Percentiles rank a stretch among this genome's conserved stretches.
Evolutionary conservation across 2,113 vertebrate genomes (phyloP).

Genomic region (Gnathonemus longibarbis): DNA sequence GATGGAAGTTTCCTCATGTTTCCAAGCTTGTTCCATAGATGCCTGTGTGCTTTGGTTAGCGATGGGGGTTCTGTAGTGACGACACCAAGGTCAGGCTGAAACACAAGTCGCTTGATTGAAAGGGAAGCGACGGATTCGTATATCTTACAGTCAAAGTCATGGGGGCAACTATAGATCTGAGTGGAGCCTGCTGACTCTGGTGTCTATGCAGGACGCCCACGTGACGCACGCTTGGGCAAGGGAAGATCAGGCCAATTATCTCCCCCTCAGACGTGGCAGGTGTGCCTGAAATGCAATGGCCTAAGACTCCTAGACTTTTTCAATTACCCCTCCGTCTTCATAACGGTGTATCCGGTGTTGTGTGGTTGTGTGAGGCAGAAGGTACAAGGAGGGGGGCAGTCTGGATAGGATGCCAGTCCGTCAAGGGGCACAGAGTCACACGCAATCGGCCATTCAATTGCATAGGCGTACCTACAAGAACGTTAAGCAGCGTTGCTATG

Average conservation of each 20-base stretch:
- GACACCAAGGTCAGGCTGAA: neutral
- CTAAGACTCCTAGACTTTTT: neutral
- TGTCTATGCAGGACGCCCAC: neutral
- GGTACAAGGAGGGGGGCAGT: neutral
- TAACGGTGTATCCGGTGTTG: neutral
- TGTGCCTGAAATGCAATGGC: neutral
- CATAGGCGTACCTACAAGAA: neutral
- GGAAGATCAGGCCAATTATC: constrained; percentile 2
- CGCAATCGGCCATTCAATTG: neutral
- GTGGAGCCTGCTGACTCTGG: constrained; percentile 23
- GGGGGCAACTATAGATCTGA: constrained; percentile 18
- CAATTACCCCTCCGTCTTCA: neutral
- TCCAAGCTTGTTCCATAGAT: neutral
- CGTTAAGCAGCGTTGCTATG: neutral
- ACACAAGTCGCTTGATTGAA: neutral
- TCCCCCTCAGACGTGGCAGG: constrained; percentile 6
- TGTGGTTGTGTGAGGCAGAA: neutral
- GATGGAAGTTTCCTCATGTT: neutral
- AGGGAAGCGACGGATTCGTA: constrained; percentile 7
- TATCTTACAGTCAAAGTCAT: constrained; percentile 29
- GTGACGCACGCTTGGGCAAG: neutral
- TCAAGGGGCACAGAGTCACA: neutral
- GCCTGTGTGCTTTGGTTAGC: neutral
- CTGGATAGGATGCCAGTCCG: neutral
- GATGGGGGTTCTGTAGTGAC: neutral